Percentiles rank a stretch among this genome's conserved stretches.
These are phyloP conservation scores for Lithobates pipiens DNA, from an alignment of 2,797 vertebrate species.

Conservation along the genomic window DNA sequence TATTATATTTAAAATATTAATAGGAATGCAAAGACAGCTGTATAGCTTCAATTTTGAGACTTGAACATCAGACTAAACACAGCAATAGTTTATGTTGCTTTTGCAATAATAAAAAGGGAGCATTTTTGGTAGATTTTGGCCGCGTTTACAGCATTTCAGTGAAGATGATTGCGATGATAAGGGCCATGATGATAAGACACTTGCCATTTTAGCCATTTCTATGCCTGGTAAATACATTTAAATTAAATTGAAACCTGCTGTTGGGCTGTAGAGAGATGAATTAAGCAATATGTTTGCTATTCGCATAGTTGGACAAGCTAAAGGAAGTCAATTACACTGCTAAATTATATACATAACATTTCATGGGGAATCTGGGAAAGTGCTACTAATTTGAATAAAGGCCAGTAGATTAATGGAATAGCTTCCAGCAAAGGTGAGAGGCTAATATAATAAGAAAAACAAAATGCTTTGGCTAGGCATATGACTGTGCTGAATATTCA, in stretches of 20 bases:
- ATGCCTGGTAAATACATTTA: neutral
- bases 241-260: constrained; percentile 15
- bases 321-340: constrained; percentile 33
- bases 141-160: neutral
- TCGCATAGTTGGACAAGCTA: constrained; percentile 10
- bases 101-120: neutral
- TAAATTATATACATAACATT: constrained; percentile 47
- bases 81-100: neutral
- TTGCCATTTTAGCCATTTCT: neutral
- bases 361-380: constrained; percentile 20
- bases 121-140: neutral
- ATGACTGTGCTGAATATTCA: constrained; percentile 47
- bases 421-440: constrained; percentile 53
- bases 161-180: neutral
- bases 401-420: constrained; percentile 45
- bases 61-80: neutral
- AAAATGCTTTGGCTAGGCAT: constrained; percentile 38
- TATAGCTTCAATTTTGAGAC: neutral
- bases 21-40: neutral
- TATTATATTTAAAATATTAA: neutral
- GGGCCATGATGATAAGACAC: neutral
- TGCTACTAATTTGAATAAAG: constrained; percentile 46
- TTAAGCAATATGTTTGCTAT: constrained; percentile 26
- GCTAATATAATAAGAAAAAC: constrained; percentile 51
- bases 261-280: neutral